Evolutionary conservation across 1,140 invertebrate genomes (phyloP), one percentile per base, ranked within the genome.

Genomic region (Bradysia coprophila): DNA sequence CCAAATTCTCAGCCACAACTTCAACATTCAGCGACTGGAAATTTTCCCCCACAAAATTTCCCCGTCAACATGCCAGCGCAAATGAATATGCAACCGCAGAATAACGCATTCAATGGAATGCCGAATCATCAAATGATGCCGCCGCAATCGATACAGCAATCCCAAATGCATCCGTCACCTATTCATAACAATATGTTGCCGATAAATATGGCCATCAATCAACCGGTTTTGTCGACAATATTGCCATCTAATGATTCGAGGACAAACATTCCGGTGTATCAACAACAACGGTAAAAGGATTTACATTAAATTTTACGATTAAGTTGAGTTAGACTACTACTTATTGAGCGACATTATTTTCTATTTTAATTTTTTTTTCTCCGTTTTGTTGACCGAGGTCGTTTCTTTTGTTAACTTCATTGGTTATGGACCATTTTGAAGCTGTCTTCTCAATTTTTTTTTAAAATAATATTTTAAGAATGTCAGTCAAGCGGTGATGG

Each of bases 221-320:
- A 21, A 42, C 49, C 16, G 38, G 48, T 44, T 48, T 40, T 43
- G 21, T 38, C 40, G 15, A 46, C 45, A 33, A 57, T 53, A 43
- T 47, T 55, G 32, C 49, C 53, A 39, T 54, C 55, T 45, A 57
- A 50, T 45, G 56, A 59, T 48, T 46, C 54, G 38, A 56, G 54
- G 39, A 52, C 55, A 44, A 59, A 59, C 53, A 59, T 59, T 59
- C 57, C 57, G 48, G 54, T 59, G 42, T 59, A 59, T 44, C 55
- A 59, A 40, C 57, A 59, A 47, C 57, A 59, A 46, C 57, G 57
- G 53, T 59, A 59, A 59, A 43, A 49, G n/a, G n/a, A n/a, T 13
- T n/a, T 37, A 8, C 6, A n/a, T 16, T 13, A 37, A 8, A 37
- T 37, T n/a, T 37, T n/a, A 37, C 11, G n/a, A n/a, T n/a, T n/a